Base-by-base conservation (phyloP, 1,140 invertebrate genomes). In the Alviniconcha marisindica region DNA sequence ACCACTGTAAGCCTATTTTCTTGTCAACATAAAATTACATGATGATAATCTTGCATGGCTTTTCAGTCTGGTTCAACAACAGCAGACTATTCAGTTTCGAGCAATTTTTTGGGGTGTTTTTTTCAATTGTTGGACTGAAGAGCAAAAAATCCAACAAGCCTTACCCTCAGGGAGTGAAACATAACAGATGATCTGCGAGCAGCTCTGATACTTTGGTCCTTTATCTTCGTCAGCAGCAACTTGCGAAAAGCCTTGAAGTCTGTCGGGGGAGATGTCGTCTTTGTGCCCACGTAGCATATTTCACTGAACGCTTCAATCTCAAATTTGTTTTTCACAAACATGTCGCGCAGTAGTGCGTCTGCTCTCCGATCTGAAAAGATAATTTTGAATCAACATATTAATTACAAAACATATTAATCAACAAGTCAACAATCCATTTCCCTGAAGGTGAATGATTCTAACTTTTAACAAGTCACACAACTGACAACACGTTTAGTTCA, bases 221-320 rank as follows among this genome's bases (percentile, higher is more conserved):
- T 93, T 44, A 97, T 91, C 90, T 96, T 95, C 54, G 94, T 88
- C 63, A 93, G 91, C 33, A 96, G 86, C 73, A 93, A 93, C 76
- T 90, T 89, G 76, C 90, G 92, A 24, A 96, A 90, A 83, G 93
- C 89, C 21, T 84, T 89, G 89, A 95, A 96, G 88, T 95, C 93
- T 71, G 95, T 96, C 38, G 89, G 89, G 14, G 91, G 93, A 51
- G 91, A 92, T 1, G 86, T 84, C 14, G 95, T 96, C 86, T 93
- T 94, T 85, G 95, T 93, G 1, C 96, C 96, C 77, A 96, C 93
- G 90, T 97, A 96, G 86, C 95, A 95, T 1, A 97, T 91, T 0
- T 95, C 95, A 90, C 95, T 96, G 88, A 96, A 97, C 12, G 96
- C 95, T 81, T 96, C 96, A 44, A 95, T 95, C 85, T 95, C 94